Base-by-base conservation (phyloP, 2,113 vertebrate genomes). In the human (Homo sapiens) region DNA sequence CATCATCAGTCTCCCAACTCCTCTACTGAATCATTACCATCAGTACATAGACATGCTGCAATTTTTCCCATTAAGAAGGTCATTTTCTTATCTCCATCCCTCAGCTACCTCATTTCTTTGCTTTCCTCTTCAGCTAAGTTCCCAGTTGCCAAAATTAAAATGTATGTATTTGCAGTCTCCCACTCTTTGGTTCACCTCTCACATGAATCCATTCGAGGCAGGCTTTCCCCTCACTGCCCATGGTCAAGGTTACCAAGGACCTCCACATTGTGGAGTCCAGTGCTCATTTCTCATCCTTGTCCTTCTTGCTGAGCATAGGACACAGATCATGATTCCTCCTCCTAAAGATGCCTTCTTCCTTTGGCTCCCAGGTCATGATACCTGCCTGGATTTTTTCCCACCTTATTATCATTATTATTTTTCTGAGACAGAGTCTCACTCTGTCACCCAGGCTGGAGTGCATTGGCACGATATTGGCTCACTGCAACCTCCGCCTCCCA, bases 301-400 rank as follows among this genome's bases (percentile, higher is more conserved):
- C 12, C 20, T 22, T 7, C 45, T 2, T 4, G 52, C 14, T 52
- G 32, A 82, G 40, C 5, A 1, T 0, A 0, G 27, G 32, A 12
- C 43, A 5, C 0, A 2, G 23, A 59, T 8, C 0, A 13, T 27
- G 20, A 20, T 20, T 11, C 10, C 23, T 83, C 61, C 22, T 79
- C 22, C 30, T 18, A 14, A 78, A 64, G n/a, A 52, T 2, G 6
- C 2, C 30, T 35, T 23, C 25, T 12, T 48, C 55, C 38, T 25
- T 70, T 10, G 45, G 45, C 45, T 45, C 45, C 68, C 32, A 3
- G 78, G 35, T 70, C 13, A 10, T n/a, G 27, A 11, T 0, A 0
- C 7, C 8, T 3, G 55, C 72, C n/a, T 32, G 16, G 43, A 45
- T 85, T 55, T 68, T 72, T 57, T 45, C 45, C 45, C 45, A 45